These are phyloP conservation scores for Aphelocoma californica DNA, from an alignment of 2,797 vertebrate genomes.

Conservation along the genomic window DNA sequence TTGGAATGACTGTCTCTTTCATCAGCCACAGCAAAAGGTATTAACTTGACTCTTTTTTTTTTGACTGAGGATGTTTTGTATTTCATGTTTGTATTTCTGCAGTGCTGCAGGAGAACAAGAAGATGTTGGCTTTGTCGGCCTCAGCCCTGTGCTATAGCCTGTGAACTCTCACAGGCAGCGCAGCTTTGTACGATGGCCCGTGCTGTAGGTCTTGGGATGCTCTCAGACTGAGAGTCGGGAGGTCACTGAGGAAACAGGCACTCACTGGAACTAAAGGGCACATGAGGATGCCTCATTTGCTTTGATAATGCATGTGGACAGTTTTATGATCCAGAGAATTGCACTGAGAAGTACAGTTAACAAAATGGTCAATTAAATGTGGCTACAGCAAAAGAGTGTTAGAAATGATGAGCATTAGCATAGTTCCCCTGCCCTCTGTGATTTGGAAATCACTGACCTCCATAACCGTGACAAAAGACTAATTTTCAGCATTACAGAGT, in stretches of 20 bases:
- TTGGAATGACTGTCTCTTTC: neutral
- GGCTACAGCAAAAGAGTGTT: neutral
- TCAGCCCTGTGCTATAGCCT: neutral
- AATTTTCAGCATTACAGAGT: neutral
- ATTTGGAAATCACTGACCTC: neutral
- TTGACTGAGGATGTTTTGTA: neutral
- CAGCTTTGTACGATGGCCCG: accelerated
- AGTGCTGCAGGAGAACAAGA: neutral
- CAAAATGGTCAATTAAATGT: neutral
- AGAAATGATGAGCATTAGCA: accelerated
- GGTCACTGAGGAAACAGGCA: neutral
- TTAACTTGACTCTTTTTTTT: neutral
- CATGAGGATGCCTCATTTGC: neutral
- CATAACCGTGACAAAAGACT: neutral
- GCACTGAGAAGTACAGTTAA: neutral
- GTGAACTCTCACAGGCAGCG: neutral
- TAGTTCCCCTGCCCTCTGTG: neutral
- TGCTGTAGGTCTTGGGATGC: neutral
- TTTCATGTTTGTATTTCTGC: neutral
- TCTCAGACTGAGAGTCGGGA: neutral
- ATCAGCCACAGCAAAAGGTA: neutral
- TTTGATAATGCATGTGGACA: neutral
- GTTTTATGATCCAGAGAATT: neutral
- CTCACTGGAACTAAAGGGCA: neutral
- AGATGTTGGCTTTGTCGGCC: neutral